Base-by-base conservation (phyloP, 2,888 invertebrate genomes). In the Hemistola chrysoprasaria region DNA sequence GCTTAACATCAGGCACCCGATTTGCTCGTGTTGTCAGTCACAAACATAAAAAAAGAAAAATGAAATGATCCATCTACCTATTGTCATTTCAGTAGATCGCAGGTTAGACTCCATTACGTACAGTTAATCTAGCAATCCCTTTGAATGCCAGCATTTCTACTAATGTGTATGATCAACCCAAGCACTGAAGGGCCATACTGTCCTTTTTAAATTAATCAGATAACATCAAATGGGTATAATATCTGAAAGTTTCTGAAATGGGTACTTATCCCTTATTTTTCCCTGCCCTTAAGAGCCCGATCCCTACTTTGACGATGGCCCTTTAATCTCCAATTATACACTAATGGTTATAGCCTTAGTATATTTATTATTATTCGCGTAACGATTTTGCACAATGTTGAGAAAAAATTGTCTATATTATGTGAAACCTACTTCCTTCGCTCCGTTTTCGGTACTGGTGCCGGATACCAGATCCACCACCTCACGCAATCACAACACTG, bases 321-420 rank as follows among this genome's bases (percentile, higher is more conserved):
- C 35, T 29, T 38, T 41, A 47, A 45, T 47, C 40, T 47, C 36
- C 49, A 47, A 47, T 49, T 52, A 49, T 34, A 43, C 34, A 28
- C 38, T 50, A 49, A 47, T 50, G 49, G 47, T 50, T 51, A 50
- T 53, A 42, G 42, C 41, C 38, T 35, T 22, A 41, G 37, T 47
- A 44, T 49, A 36, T 16, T 16, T 4, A n/a, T n/a, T 4, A 16
- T 2, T 32, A 44, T 27, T 47, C 45, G 22, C 22, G 27, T 47
- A 40, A 33, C 37, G 36, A 25, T 11, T 22, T 11, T 33, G 34
- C 27, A 11, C 7, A n/a, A 22, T 31, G 30, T 22, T 25, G 22
- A 25, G 22, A 22, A 23, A 23, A 27, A 6, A 6, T 7, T 25
- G 27, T 42, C 21, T n/a, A 37, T 42, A 21, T 32, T 36, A 37